A percentile compares a stretch with the other conserved stretches of the same genome.
phyloP scores from a whole-genome alignment of 2,113 vertebrate genomes.

The Cephalopterus ornatus region DNA sequence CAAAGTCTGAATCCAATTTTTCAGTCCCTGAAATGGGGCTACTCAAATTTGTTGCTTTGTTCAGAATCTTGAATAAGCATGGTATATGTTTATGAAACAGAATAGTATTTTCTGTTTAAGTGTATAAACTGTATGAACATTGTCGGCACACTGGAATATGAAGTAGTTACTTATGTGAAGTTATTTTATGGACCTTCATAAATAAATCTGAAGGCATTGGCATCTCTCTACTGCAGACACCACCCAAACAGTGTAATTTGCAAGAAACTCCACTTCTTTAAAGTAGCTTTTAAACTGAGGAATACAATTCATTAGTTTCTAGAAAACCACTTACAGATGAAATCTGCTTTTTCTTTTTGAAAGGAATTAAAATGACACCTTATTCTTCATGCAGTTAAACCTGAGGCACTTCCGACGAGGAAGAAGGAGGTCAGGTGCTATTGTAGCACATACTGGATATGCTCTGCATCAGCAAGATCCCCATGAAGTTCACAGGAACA shows the following conservation, averaged over 20 bases:
- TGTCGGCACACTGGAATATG: background rate
- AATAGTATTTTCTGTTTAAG: background rate
- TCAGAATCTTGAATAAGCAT: background rate
- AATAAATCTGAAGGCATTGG: background rate
- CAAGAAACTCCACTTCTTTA: background rate
- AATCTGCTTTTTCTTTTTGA: background rate
- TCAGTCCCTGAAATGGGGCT: background rate
- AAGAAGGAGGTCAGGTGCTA: constrained; percentile 75
- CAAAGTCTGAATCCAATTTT: background rate
- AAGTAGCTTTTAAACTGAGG: background rate
- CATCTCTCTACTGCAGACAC: background rate
- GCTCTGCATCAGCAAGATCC: constrained; percentile 84
- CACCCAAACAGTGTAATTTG: background rate
- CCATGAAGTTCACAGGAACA: constrained; percentile 80
- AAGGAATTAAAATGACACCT: constrained; percentile 13
- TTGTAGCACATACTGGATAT: constrained; percentile 82
- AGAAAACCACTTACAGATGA: background rate
- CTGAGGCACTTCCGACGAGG: constrained; percentile 80
- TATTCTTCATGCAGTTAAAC: constrained; percentile 75
- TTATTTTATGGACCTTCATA: background rate
- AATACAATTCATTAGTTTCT: background rate
- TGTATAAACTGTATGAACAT: background rate
- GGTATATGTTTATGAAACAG: background rate
- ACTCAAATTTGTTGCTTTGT: background rate
- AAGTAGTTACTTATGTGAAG: background rate